Evolutionary conservation across 2,797 vertebrate species (phyloP).

Genomic region (Cyclura pinguis): DNA sequence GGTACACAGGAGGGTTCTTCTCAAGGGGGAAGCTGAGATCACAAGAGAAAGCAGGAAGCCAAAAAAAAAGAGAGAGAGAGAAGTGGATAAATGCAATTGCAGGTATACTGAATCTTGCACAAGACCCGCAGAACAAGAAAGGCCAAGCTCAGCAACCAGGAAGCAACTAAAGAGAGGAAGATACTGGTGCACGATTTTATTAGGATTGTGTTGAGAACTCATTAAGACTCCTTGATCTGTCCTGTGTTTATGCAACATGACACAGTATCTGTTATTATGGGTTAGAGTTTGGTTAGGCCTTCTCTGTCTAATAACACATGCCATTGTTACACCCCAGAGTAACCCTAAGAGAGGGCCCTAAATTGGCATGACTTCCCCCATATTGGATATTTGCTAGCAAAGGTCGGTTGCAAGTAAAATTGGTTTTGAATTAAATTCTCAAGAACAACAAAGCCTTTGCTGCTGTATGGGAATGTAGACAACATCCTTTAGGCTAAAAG

Average conservation of each 20-base stretch:
- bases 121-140: neutral
- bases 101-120: neutral
- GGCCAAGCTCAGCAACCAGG: neutral
- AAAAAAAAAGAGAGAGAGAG: neutral
- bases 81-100: neutral
- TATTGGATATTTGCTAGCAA: too few relatives aligned
- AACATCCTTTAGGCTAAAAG: too few relatives aligned
- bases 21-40: neutral
- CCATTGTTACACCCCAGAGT: too few relatives aligned
- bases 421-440: too few relatives aligned
- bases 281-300: neutral
- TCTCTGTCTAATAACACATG: constrained; percentile 31
- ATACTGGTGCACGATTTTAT: neutral
- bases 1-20: neutral
- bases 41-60: neutral
- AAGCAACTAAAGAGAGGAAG: neutral
- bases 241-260: neutral
- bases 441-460: too few relatives aligned
- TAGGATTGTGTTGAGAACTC: constrained; percentile 17
- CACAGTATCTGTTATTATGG: neutral
- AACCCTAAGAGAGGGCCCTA: too few relatives aligned
- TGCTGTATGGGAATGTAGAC: too few relatives aligned
- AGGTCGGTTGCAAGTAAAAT: too few relatives aligned
- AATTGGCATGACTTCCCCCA: too few relatives aligned
- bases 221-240: neutral